Conservation (phyloP, 2,113 vertebrate species). For the Fulmarus glacialis region DNA sequence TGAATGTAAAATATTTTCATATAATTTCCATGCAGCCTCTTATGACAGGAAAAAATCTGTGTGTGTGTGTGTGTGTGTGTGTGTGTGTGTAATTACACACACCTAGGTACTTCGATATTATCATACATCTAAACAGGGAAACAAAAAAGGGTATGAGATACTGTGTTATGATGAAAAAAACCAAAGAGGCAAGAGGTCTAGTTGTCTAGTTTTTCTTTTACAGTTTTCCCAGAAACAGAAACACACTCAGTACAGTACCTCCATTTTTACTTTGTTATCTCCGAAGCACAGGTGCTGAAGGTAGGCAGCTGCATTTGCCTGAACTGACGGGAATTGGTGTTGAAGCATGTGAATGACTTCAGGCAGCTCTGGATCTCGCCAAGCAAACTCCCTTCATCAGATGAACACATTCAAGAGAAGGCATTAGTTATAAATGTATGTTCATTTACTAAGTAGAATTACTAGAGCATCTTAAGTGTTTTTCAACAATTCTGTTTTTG, state of each 20-base stretch:
- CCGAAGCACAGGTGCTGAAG: constrained; percentile 97
- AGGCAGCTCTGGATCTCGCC: constrained; percentile 92
- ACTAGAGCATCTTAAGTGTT: neutral
- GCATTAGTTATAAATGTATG: neutral
- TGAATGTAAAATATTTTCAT: neutral
- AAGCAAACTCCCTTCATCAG: constrained; percentile 89
- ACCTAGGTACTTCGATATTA: no score
- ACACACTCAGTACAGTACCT: constrained; percentile 73
- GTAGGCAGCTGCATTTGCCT: constrained; percentile 95
- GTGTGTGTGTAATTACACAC: neutral
- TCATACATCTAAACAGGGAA: neutral
- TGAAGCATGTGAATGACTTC: constrained; percentile 99
- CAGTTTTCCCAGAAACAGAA: neutral
- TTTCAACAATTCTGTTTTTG: neutral
- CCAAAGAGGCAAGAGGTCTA: neutral
- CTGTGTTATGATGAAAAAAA: rapidly evolving
- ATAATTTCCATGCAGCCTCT: neutral
- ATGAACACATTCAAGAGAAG: neutral
- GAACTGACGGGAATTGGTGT: constrained; percentile 95
- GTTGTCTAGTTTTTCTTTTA: neutral
- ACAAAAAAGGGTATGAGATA: no score
- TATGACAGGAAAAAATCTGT: neutral
- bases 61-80: neutral
- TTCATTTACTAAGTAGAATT: rapidly evolving
- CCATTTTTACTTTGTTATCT: constrained; percentile 89